phyloP scores from a whole-genome alignment of 2,113 vertebrate species.

The Ibidorhyncha struthersii region DNA sequence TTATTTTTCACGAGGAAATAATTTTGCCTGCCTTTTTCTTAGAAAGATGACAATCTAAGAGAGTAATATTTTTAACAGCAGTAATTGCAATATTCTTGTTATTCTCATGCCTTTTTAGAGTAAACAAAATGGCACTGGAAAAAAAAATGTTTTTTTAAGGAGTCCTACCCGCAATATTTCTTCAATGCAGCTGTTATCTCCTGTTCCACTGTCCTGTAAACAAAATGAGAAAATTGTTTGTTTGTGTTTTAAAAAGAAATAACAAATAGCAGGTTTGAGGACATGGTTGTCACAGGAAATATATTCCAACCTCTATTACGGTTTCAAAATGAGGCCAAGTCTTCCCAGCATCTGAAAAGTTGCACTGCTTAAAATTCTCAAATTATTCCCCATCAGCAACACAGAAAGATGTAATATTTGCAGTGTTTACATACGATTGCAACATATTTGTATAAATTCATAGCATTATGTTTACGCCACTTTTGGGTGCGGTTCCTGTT shows the following conservation, averaged over 20 bases:
- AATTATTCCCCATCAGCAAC: neutral
- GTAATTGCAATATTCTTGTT: neutral
- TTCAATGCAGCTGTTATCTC: slow-evolving; percentile 83
- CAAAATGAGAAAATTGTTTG: slow-evolving; percentile 56
- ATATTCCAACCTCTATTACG: neutral
- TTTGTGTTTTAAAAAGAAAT: slow-evolving; percentile 33
- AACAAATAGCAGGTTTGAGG: slow-evolving; percentile 26
- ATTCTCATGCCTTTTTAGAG: neutral
- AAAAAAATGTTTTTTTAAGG: neutral
- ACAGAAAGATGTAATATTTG: neutral
- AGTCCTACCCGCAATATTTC: slow-evolving; percentile 85
- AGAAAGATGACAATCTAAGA: neutral
- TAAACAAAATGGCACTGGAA: neutral
- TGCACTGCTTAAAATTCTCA: neutral
- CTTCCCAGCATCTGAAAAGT: neutral
- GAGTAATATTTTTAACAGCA: neutral
- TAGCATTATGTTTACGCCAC: neutral
- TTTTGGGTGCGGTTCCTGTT: neutral
- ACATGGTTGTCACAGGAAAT: slow-evolving; percentile 16
- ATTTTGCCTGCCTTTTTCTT: neutral
- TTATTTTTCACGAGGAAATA: slow-evolving; percentile 27
- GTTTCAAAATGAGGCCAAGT: slow-evolving; percentile 10
- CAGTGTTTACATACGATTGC: neutral
- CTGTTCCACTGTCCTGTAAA: slow-evolving; percentile 83
- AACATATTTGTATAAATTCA: neutral